A percentile compares a stretch with the other conserved stretches of the same genome.
phyloP scores from a whole-genome alignment of 2,797 vertebrate species.

The Falco concolor region DNA sequence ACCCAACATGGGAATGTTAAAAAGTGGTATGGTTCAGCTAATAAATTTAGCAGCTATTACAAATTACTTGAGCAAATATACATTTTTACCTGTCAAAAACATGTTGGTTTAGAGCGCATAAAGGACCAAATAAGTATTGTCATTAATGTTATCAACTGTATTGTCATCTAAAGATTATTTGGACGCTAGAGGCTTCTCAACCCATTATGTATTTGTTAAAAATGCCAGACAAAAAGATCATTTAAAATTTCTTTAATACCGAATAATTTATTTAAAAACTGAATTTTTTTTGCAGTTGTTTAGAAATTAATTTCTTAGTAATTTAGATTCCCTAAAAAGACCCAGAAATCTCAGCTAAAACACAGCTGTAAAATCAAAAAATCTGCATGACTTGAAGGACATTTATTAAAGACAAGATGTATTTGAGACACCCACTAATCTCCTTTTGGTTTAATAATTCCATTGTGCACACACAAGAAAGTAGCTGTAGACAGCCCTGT shows the following conservation, averaged over 20 bases:
- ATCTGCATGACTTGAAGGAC: neutral
- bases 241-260: neutral
- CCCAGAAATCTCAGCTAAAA: neutral
- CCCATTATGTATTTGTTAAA: neutral
- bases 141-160: neutral
- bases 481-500: neutral
- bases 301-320: neutral
- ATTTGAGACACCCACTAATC: neutral
- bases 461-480: neutral
- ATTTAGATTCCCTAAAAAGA: neutral
- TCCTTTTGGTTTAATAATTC: neutral
- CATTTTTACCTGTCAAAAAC: neutral
- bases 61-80: neutral
- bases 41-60: neutral
- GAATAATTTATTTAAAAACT: neutral
- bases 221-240: neutral
- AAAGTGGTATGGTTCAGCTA: neutral
- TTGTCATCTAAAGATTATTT: neutral
- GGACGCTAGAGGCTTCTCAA: neutral
- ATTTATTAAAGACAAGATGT: neutral
- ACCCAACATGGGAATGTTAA: neutral
- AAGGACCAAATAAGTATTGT: neutral
- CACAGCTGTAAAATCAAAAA: neutral
- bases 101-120: neutral
- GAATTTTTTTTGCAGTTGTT: accelerated